Evolutionary conservation across 2,888 invertebrate genomes (phyloP), one percentile per base, ranked within the genome.

Genomic region (Nycteola revayana): DNA sequence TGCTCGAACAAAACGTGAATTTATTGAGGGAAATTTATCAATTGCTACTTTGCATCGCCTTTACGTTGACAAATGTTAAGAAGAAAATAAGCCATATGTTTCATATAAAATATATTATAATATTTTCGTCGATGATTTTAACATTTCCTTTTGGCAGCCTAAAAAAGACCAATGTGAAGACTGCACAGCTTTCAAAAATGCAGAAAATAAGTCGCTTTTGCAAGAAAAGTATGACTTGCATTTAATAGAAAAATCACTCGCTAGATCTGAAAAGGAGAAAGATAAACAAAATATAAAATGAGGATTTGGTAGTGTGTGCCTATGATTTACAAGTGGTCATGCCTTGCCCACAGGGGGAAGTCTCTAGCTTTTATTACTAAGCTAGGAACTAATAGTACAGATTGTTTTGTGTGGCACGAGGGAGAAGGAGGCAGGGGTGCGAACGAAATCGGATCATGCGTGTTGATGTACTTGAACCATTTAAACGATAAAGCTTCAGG

Each of bases 111-210:
- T 43, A 1, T 52, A 49, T 31, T 23, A 9, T 1, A 28, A 31
- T 1, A 49, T 40, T 28, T 53, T 55, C 29, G 55, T 40, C 17
- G 42, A 28, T 32, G 29, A 44, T 2, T 43, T 35, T 32, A 41
- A 53, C 32, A 43, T 45, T 18, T 28, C 47, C 8, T 52, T 55
- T 25, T 53, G 46, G 35, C 32, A 39, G 7, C 41, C 56, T n/a
- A 60, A 56, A 29, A 60, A 54, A 42, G 54, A 60, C 23, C 31
- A 33, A 10, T 57, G 55, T 30, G 49, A 56, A 9, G 6, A 28
- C n/a, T 60, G 56, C 36, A 9, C 46, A 20, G 30, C 36, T 8
- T 55, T 46, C 18, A 2, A 7, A 25, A 30, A 30, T 28, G 34
- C 34, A 32, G 39, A 49, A 35, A 42, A 48, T 20, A 53, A 54